These are phyloP conservation scores for Sinocyclocheilus anshuiensis DNA, from an alignment of 2,113 vertebrate species.

Conservation along the genomic window DNA sequence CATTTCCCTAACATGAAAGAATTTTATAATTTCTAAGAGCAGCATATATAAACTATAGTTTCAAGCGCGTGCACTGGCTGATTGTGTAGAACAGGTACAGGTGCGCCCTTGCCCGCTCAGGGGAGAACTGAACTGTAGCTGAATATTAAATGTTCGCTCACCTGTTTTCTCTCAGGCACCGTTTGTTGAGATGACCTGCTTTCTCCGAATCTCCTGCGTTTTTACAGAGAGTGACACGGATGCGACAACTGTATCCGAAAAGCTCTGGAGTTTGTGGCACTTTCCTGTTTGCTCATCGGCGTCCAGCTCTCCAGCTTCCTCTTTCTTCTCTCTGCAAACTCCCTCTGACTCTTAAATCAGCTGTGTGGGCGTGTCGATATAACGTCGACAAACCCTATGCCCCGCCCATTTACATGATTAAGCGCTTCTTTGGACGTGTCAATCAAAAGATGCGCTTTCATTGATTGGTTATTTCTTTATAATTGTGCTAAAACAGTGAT, in stretches of 20 bases:
- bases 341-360: conserved; percentile 39
- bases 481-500: not conserved
- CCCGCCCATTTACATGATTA: conserved; percentile 57
- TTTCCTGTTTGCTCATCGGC: not conserved
- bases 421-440: conserved; percentile 8
- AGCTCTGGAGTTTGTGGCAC: not conserved
- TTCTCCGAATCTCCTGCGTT: not conserved
- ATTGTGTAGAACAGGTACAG: conserved; percentile 24
- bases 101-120: not conserved
- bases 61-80: not conserved
- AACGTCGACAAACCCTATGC: not conserved
- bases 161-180: conserved; percentile 3
- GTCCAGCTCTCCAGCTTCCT: not conserved
- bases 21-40: too few species aligned
- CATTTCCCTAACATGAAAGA: not conserved
- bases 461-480: conserved; percentile 21
- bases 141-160: not conserved
- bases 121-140: not conserved
- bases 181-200: not conserved
- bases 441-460: conserved; percentile 12
- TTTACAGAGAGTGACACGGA: not conserved
- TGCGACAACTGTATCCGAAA: not conserved
- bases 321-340: conserved; percentile 32
- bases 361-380: conserved; percentile 51
- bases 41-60: not conserved